Percentiles rank a stretch among this genome's conserved stretches.
Evolutionary conservation across 2,113 vertebrate species (phyloP).

Genomic region (Clupea harengus): DNA sequence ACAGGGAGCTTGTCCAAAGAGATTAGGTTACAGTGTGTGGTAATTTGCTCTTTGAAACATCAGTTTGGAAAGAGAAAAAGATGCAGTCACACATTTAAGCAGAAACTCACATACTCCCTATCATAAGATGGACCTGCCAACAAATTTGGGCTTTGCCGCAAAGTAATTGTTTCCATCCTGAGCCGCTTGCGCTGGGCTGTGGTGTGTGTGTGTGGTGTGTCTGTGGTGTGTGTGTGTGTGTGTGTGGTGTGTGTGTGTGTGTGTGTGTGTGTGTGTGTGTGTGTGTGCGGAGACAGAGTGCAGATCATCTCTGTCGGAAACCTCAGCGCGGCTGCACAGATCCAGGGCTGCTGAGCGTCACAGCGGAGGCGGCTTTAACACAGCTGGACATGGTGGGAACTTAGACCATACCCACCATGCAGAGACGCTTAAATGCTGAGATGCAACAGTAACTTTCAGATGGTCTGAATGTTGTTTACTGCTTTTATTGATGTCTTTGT

Average conservation of each 20-base stretch:
- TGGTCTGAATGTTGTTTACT: not conserved
- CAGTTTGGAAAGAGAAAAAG: not conserved
- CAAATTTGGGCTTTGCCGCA: conserved; percentile 19
- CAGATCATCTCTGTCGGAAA: conserved; percentile 7
- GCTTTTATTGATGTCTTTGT: not conserved
- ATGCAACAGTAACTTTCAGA: not conserved
- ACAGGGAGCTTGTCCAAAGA: conserved; percentile 10
- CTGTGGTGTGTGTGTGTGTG: not conserved
- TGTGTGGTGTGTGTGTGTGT: conserved; percentile 3
- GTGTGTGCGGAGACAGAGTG: not conserved
- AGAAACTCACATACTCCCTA: not conserved
- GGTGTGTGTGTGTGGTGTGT: not conserved
- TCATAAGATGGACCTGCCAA: conserved; percentile 1
- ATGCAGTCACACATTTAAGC: not conserved
- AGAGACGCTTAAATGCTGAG: not conserved
- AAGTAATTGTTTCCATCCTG: conserved; percentile 21
- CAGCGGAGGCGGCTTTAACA: not conserved
- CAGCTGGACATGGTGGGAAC: conserved; percentile 8
- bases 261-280: not conserved
- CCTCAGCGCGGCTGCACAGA: not conserved
- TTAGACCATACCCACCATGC: not conserved
- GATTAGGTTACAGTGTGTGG: not conserved
- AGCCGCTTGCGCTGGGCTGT: not conserved
- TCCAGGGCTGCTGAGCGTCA: not conserved
- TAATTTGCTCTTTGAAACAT: conserved; percentile 18